These are phyloP conservation scores for Scopus umbretta DNA, from an alignment of 2,113 vertebrate species.

Conservation along the genomic window DNA sequence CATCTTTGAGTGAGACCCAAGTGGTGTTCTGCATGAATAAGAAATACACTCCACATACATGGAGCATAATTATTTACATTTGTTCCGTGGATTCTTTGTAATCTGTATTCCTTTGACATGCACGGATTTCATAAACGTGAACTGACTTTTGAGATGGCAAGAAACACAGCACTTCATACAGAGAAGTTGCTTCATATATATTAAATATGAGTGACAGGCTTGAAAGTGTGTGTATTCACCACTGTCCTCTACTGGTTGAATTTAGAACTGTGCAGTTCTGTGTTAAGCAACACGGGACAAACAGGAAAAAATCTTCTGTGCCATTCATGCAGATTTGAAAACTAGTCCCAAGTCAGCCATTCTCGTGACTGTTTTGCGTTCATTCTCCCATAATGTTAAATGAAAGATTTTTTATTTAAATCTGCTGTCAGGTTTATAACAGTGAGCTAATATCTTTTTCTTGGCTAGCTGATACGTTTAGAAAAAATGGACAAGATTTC, in stretches of 20 bases:
- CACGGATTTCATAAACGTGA: neutral
- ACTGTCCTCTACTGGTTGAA: conserved; percentile 34
- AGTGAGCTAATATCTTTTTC: neutral
- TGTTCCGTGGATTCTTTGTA: neutral
- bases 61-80: neutral
- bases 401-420: neutral
- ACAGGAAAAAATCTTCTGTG: neutral
- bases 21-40: neutral
- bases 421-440: neutral
- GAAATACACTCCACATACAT: neutral
- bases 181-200: neutral
- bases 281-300: neutral
- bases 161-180: neutral
- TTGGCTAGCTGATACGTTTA: neutral
- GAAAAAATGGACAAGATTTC: neutral
- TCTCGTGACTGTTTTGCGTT: neutral
- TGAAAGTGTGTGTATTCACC: neutral
- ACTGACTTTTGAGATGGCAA: neutral
- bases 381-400: neutral
- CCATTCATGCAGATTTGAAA: neutral
- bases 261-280: neutral
- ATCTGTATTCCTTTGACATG: neutral
- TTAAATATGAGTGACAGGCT: neutral
- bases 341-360: neutral
- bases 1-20: neutral